Evolutionary conservation across 1,140 invertebrate genomes (phyloP), one percentile per base, ranked within the genome.

Genomic region (Tribolium castaneum): DNA sequence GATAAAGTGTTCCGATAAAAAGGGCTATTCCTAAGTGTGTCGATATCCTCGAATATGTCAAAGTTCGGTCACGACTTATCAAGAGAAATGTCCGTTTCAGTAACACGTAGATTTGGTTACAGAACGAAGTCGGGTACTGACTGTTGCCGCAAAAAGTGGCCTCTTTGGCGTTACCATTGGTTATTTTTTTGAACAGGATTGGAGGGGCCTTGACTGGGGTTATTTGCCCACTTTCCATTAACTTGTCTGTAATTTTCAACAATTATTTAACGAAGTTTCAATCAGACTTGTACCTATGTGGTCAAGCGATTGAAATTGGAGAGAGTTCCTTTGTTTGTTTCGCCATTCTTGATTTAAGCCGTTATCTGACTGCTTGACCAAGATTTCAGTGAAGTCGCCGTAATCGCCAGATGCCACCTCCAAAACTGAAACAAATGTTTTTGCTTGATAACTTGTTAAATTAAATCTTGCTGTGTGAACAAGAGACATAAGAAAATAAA

Each of bases 371-470:
- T 91, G 90, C 49, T 89, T 84, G 39, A 91, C 87, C 80, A 94
- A 82, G 73, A 86, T 85, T 52, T 87, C 87, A 78, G 90, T 90
- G 81, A 91, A 89, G 50, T 91, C 87, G 16, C 93, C 94, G 86
- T 95, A 93, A 82, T 96, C 94, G 52, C 94, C 93, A 75, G 91
- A 92, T 3, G 94, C 93, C 78, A 97, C 92, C 89, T 97, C 96
- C 88, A 97, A 91, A 80, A 96, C 95, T 97, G 87, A 81, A 86
- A 82, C 73, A 76, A 14, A 70, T 51, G 70, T 66, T 73, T 78
- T 19, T 59, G 22, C 4, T 51, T 9, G 50, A 4, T 51, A 30
- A 30, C 6, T 30, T 30, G 25, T 30, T 30, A 30, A 30, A 30
- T 30, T 30, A 30, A 19, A 30, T 30, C 6, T 30, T 0, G 25